These are phyloP conservation scores for Ptiloglossa arizonensis DNA, from an alignment of 1,140 invertebrate genomes.

Conservation along the genomic window DNA sequence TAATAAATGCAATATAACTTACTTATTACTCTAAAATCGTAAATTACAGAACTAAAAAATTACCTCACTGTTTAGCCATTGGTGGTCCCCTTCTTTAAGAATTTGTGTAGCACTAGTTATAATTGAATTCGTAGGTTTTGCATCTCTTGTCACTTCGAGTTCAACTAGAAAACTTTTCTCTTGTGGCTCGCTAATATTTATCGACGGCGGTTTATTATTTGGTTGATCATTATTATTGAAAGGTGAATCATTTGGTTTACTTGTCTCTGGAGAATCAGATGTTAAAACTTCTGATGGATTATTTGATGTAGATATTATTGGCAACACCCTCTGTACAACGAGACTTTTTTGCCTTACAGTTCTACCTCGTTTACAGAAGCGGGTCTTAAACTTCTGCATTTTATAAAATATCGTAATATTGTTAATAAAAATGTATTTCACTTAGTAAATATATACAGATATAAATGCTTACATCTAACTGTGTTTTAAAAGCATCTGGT, in stretches of 20 bases:
- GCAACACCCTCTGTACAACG: slow-evolving; percentile 84
- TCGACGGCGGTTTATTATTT: slow-evolving; percentile 40
- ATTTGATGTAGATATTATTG: slow-evolving; percentile 72
- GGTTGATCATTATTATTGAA: slow-evolving; percentile 24
- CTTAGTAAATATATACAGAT: background rate
- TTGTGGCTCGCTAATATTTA: slow-evolving; percentile 26
- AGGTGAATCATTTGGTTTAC: slow-evolving; percentile 31
- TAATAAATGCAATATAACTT: slow-evolving; percentile 20
- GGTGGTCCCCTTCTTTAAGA: slow-evolving; percentile 87
- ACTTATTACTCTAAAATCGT: background rate
- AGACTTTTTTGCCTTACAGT: slow-evolving; percentile 81
- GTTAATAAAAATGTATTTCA: slow-evolving; percentile 1
- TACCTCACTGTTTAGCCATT: slow-evolving; percentile 87
- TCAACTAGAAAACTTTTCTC: slow-evolving; percentile 70
- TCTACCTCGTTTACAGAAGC: slow-evolving; percentile 82
- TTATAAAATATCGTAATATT: background rate
- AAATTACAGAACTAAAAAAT: slow-evolving; percentile 9
- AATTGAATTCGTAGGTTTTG: slow-evolving; percentile 77
- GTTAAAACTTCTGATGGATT: slow-evolving; percentile 39
- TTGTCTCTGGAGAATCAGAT: slow-evolving; percentile 21
- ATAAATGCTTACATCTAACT: slow-evolving; percentile 81
- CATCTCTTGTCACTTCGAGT: slow-evolving; percentile 50
- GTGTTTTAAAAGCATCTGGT: slow-evolving; percentile 82
- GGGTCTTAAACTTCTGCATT: slow-evolving; percentile 77
- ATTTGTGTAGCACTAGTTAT: slow-evolving; percentile 88